These are phyloP conservation scores for Corydoras sp. DNA, from an alignment of 2,113 vertebrate genomes.

Conservation along the genomic window DNA sequence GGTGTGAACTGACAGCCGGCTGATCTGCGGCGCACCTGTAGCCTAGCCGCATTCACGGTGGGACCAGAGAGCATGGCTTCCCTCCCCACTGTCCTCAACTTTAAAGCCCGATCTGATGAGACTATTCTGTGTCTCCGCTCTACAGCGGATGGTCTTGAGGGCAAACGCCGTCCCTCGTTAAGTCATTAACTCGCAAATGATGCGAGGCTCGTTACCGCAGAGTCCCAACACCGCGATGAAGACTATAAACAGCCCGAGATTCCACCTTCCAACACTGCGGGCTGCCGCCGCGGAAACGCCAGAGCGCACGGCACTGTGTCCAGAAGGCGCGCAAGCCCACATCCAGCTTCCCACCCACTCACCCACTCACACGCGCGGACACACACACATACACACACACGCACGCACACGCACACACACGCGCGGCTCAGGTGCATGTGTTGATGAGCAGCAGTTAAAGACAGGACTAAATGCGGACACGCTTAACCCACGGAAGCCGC, in stretches of 20 bases:
- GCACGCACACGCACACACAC: not conserved
- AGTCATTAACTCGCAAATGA: too few relatives aligned
- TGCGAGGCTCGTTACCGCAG: too few relatives aligned
- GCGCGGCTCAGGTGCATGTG: slow-evolving; percentile 25
- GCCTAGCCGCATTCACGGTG: not conserved
- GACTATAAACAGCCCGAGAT: too few relatives aligned
- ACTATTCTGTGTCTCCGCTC: too few relatives aligned
- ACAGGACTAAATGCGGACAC: too few relatives aligned
- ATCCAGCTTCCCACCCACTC: too few relatives aligned
- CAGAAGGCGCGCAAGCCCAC: too few relatives aligned
- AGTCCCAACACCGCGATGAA: not conserved
- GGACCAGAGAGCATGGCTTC: not conserved
- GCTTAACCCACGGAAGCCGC: not conserved
- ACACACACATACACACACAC: not conserved
- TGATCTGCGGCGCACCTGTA: not conserved
- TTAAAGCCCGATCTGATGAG: too few relatives aligned
- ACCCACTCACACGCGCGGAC: not conserved
- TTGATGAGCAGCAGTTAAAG: not conserved
- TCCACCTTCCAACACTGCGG: too few relatives aligned
- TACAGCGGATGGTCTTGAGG: too few relatives aligned
- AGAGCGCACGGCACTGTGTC: too few relatives aligned
- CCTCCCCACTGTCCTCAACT: not conserved
- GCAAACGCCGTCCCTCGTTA: not conserved
- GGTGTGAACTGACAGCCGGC: not conserved
- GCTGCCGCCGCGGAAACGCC: too few relatives aligned